These are phyloP conservation scores for Xanthorhoe designata DNA, from an alignment of 2,888 invertebrate genomes.

Conservation along the genomic window DNA sequence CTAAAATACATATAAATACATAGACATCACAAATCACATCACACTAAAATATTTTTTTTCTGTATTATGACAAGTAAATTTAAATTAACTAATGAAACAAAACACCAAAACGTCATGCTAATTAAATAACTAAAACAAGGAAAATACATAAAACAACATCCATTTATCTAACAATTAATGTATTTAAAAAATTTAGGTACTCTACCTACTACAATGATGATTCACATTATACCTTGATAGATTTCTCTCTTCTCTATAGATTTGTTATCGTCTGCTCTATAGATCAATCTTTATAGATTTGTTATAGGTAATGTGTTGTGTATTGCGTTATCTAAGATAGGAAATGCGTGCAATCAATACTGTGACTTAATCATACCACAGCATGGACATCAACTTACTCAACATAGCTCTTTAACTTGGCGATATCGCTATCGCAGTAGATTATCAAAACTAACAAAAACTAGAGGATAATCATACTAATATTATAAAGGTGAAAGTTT, in stretches of 20 bases:
- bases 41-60: too few relatives aligned
- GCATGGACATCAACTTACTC: not conserved
- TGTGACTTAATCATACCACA: constrained; percentile 20
- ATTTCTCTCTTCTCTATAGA: too few relatives aligned
- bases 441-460: too few relatives aligned
- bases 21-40: too few relatives aligned
- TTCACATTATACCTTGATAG: too few relatives aligned
- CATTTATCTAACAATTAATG: not conserved
- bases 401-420: not conserved
- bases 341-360: constrained; percentile 19
- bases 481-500: too few relatives aligned
- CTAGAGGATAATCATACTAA: too few relatives aligned
- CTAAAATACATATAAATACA: too few relatives aligned
- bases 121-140: constrained; percentile 8
- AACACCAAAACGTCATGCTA: constrained; percentile 4
- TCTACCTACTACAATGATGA: not conserved
- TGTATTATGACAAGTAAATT: too few relatives aligned
- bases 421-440: not conserved
- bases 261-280: constrained; percentile 1
- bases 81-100: constrained; percentile 25
- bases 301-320: constrained; percentile 1
- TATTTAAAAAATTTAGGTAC: not conserved
- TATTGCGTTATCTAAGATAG: constrained; percentile 20
- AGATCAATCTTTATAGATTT: constrained; percentile 14
- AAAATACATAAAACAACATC: not conserved